Evolutionary conservation across 2,888 invertebrate species (phyloP).

Genomic region (Ochropleura leucogaster): DNA sequence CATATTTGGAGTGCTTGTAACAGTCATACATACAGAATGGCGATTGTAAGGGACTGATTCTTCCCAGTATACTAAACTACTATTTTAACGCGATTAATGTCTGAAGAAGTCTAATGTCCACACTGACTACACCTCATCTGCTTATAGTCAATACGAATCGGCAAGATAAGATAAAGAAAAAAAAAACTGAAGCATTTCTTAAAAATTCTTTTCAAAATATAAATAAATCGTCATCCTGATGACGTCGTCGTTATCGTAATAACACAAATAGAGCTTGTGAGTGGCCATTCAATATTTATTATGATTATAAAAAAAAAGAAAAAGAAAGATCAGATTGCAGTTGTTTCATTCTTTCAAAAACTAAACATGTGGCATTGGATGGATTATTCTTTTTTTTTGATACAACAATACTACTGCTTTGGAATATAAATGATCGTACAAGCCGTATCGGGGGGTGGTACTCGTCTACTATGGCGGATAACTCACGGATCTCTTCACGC

Average conservation of each 20-base stretch:
- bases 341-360: neutral
- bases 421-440: conserved; percentile 45
- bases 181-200: too few relatives aligned
- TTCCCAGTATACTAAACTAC: neutral
- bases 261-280: neutral
- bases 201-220: too few relatives aligned
- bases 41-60: neutral
- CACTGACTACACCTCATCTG: too few relatives aligned
- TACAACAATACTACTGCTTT: conserved; percentile 15
- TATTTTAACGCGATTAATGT: too few relatives aligned
- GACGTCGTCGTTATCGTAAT: too few relatives aligned
- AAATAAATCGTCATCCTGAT: neutral
- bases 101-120: too few relatives aligned
- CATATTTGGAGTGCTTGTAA: neutral
- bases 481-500: conserved; percentile 38
- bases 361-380: neutral
- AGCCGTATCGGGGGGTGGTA: conserved; percentile 42
- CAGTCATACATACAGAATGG: neutral
- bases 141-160: too few relatives aligned
- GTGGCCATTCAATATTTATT: neutral
- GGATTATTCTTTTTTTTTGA: neutral
- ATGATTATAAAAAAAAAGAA: too few relatives aligned
- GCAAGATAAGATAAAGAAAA: too few relatives aligned
- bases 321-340: neutral
- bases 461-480: conserved; percentile 44